phyloP scores from a whole-genome alignment of 2,888 invertebrate species.

The Mythimna pallens region DNA sequence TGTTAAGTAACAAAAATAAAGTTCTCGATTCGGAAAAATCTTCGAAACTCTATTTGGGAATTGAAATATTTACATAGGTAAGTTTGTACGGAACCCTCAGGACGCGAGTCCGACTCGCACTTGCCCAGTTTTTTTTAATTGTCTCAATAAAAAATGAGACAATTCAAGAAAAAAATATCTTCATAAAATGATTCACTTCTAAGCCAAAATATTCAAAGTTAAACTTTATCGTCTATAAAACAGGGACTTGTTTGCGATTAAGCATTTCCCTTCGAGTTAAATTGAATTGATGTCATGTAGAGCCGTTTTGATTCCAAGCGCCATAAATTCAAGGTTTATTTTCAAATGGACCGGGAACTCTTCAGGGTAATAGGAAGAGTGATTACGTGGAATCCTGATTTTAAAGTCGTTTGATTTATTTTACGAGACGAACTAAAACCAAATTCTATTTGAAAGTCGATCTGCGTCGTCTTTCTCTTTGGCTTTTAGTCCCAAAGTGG shows the following conservation, averaged over 20 bases:
- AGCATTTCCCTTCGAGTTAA: conserved; percentile 58
- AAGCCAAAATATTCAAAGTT: conserved; percentile 65
- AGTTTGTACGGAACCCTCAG: no score
- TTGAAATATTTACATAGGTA: no score
- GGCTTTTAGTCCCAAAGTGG: conserved; percentile 31
- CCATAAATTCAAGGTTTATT: conserved; percentile 71
- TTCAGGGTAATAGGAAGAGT: conserved; percentile 73
- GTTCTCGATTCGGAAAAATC: no score
- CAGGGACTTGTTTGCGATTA: conserved; percentile 74
- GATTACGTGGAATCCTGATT: conserved; percentile 79
- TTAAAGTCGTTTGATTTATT: conserved; percentile 84
- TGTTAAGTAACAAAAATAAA: no score
- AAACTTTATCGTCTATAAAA: conserved; percentile 72
- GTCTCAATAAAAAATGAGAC: conserved; percentile 22
- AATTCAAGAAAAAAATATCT: conserved; percentile 38
- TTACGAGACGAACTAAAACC: conserved; percentile 77
- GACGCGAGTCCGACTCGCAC: no score
- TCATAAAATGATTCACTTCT: conserved; percentile 54
- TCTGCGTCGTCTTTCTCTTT: conserved; percentile 40
- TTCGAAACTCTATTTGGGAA: no score
- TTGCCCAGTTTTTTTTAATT: no score
- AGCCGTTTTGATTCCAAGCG: conserved; percentile 68
- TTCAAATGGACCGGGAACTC: conserved; percentile 59
- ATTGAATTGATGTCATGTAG: conserved; percentile 61
- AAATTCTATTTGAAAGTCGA: conserved; percentile 61